Conservation (phyloP, 2,888 invertebrate species). For the Mellilla xanthometata region DNA sequence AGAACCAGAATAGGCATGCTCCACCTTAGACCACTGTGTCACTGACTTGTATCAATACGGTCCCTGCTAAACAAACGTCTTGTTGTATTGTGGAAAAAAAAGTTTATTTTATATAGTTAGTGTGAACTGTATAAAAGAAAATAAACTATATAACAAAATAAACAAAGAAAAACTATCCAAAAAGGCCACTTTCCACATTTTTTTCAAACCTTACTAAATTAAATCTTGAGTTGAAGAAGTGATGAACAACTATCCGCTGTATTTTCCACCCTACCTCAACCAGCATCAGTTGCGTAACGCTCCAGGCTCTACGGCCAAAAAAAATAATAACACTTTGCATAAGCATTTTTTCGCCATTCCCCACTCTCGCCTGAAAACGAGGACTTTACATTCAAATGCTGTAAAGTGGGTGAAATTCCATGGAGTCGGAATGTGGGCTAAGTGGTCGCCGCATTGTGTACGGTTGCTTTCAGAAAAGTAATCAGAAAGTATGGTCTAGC, state of each 20-base stretch:
- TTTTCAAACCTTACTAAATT: too few species aligned
- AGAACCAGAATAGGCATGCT: too few species aligned
- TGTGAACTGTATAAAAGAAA: too few species aligned
- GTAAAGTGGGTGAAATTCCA: slow-evolving; percentile 45
- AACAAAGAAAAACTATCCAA: too few species aligned
- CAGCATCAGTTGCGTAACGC: slow-evolving; percentile 47
- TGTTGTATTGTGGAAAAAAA: too few species aligned
- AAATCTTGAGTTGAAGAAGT: too few species aligned
- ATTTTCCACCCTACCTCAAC: slow-evolving; percentile 32
- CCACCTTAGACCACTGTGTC: too few species aligned
- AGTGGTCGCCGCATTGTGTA: slow-evolving; percentile 22
- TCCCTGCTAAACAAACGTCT: too few species aligned
- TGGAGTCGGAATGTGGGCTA: slow-evolving; percentile 38
- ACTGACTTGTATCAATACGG: too few species aligned
- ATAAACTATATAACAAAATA: too few species aligned
- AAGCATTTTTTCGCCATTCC: slow-evolving; percentile 69
- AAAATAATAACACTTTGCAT: slow-evolving; percentile 80
- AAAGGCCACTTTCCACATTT: too few species aligned
- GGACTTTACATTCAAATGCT: slow-evolving; percentile 60
- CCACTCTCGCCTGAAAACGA: slow-evolving; percentile 42
- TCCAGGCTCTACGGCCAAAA: slow-evolving; percentile 44
- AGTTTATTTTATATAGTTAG: too few species aligned
- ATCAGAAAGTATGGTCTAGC: neutral
- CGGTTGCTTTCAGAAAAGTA: slow-evolving; percentile 18
- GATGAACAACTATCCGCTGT: slow-evolving; percentile 35